Percentiles rank a stretch among this genome's conserved stretches.
These are phyloP conservation scores for Papilio gigon DNA, from an alignment of 2,888 invertebrate species.

Conservation along the genomic window DNA sequence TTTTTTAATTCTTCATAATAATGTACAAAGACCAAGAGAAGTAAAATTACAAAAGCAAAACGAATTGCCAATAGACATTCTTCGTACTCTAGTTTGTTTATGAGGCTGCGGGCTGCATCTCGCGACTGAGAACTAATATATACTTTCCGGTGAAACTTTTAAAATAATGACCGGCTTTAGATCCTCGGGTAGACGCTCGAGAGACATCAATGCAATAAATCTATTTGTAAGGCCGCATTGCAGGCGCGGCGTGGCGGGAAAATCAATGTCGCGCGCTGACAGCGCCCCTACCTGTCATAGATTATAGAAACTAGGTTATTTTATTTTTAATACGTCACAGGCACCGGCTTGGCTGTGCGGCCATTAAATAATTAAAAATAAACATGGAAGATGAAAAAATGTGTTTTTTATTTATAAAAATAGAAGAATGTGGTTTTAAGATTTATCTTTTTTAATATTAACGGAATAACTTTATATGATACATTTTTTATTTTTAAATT, in stretches of 20 bases:
- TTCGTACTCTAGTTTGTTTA: not conserved
- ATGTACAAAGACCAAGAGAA: too few species aligned
- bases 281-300: slow-evolving; percentile 31
- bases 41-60: not conserved
- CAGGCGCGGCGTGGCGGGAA: slow-evolving; percentile 42
- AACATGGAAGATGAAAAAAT: not conserved
- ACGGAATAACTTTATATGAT: not conserved
- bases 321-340: slow-evolving; percentile 34
- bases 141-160: slow-evolving; percentile 26
- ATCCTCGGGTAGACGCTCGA: slow-evolving; percentile 26
- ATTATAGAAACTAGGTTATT: slow-evolving; percentile 32
- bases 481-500: not conserved
- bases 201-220: slow-evolving; percentile 34
- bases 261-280: slow-evolving; percentile 43
- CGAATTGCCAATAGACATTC: not conserved
- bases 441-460: not conserved
- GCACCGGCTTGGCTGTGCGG: slow-evolving; percentile 3
- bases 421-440: not conserved
- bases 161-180: slow-evolving; percentile 17
- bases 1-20: too few species aligned
- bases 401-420: slow-evolving; percentile 14
- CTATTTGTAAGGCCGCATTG: slow-evolving; percentile 41
- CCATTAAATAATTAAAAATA: slow-evolving; percentile 36
- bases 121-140: slow-evolving; percentile 14
- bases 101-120: slow-evolving; percentile 1